Conservation (phyloP, 2,113 vertebrate genomes). For the Anolis sagrei region DNA sequence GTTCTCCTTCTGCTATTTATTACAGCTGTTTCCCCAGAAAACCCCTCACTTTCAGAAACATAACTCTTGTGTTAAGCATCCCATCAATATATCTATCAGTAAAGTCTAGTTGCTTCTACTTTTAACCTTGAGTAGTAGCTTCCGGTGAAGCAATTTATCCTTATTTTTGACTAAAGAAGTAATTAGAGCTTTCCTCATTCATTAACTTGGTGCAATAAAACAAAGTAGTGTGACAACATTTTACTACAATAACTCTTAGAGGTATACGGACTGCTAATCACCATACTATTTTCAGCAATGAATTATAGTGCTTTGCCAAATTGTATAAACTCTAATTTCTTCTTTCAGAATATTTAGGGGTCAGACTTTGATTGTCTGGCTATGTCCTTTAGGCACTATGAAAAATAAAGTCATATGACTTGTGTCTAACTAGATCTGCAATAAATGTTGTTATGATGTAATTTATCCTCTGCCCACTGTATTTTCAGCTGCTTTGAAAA, state of each 20-base stretch:
- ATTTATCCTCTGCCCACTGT: too few species aligned
- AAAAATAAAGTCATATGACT: not conserved
- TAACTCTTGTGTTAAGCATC: not conserved
- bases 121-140: not conserved
- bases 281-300: not conserved
- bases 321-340: not conserved
- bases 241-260: not conserved
- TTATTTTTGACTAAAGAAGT: constrained; percentile 28
- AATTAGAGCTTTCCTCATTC: not conserved
- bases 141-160: constrained; percentile 8
- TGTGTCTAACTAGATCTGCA: not conserved
- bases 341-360: not conserved
- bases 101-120: not conserved
- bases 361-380: not conserved
- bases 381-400: not conserved
- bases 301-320: not conserved
- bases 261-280: not conserved
- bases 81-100: constrained; percentile 7
- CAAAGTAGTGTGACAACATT: constrained; percentile 2
- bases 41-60: not conserved
- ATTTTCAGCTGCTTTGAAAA: too few species aligned
- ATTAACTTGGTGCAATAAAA: constrained; percentile 12
- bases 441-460: not conserved
- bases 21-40: not conserved
- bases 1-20: not conserved